Evolutionary conservation across 1,140 invertebrate species (phyloP), one percentile per base, ranked within the genome.

Genomic region (Euborellia annulipes): DNA sequence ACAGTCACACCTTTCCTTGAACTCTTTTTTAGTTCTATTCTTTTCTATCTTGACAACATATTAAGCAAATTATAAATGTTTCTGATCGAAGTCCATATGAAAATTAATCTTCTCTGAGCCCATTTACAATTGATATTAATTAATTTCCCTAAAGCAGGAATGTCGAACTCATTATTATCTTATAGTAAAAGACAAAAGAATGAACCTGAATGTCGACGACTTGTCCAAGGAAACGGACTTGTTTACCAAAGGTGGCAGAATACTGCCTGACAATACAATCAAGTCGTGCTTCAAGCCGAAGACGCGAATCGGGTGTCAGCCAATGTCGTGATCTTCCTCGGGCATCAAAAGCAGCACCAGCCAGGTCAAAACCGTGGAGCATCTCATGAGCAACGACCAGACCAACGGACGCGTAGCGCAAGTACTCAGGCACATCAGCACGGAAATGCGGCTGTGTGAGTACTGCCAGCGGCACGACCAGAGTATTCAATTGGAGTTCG

Each of bases 391-490:
- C 63, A 14, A 72, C 60, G 13, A 71, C 62, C n/a, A 67, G 60
- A 13, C 69, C 70, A 3, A 71, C 52, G 0, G 68, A 70, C 1
- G 65, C 62, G 48, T 70, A 63, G 11, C 61, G 54, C 7, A 69
- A 55, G 36, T 69, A 72, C 30, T 59, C 53, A 3, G 65, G 66
- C 14, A 65, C 62, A 41, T 62, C 60, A n/a, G 61, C 55, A 50
- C 60, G 59, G 27, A 68, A 69, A 52, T 69, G 65, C 1, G 80
- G 78, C 52, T 73, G 72, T 27, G 72, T 72, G 41, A 82, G 63
- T 52, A 82, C 72, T 4, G 76, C 78, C 40, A 79, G 62, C 2
- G 79, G 77, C 50, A 82, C 64, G n/a, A 65, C 67, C 43, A 79
- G 75, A 39, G 68, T 67, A 55, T 79, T 78, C 41, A 72, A n/a